Evolutionary conservation across 2,113 vertebrate genomes (phyloP).

Genomic region (Periophthalmodon schlosseri): DNA sequence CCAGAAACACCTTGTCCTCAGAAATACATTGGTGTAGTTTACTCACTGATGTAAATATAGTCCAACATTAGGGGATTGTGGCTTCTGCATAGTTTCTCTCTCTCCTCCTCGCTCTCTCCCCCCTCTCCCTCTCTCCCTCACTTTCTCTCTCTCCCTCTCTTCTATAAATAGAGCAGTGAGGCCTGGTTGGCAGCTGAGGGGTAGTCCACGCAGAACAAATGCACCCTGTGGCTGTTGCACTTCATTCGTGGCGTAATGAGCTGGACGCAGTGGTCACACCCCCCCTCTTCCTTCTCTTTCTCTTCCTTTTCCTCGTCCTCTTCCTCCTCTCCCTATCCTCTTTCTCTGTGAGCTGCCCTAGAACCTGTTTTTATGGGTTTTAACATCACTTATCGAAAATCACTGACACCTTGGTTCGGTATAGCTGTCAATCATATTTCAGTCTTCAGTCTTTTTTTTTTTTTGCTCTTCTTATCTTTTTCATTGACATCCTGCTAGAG

Average conservation of each 20-base stretch:
- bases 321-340: constrained; percentile 17
- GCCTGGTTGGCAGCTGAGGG: constrained; percentile 71
- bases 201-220: constrained; percentile 77
- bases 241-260: constrained; percentile 73
- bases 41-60: neutral
- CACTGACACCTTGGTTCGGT: constrained; percentile 5
- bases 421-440: constrained; percentile 23
- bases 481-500: no score
- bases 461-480: no score
- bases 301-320: constrained; percentile 21
- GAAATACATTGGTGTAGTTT: neutral
- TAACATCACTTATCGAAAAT: constrained; percentile 26
- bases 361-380: constrained; percentile 56
- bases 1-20: neutral
- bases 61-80: neutral
- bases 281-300: constrained; percentile 7
- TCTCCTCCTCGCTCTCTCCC: neutral
- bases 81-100: neutral
- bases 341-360: constrained; percentile 17
- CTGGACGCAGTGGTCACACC: constrained; percentile 56
- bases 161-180: constrained; percentile 70
- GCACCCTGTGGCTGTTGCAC: constrained; percentile 70
- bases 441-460: neutral
- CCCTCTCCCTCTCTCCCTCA: neutral
- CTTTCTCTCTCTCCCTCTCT: constrained; percentile 9